These are phyloP conservation scores for Tiaroga cobitis DNA, from an alignment of 2,797 vertebrate genomes.

Conservation along the genomic window DNA sequence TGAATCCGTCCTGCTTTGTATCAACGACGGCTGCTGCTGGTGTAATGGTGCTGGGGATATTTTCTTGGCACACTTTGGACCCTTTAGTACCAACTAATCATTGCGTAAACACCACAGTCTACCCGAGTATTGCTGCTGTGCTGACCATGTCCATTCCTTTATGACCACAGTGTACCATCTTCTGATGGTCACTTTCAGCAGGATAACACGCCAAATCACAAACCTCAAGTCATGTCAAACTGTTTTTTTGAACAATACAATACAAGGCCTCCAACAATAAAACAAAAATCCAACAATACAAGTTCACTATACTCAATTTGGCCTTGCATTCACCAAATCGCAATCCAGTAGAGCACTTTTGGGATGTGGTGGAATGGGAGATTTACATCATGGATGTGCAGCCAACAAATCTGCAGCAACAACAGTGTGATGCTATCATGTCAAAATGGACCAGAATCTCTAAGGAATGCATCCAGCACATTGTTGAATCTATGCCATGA, in stretches of 20 bases:
- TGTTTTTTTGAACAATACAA: background rate
- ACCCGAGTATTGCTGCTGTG: background rate
- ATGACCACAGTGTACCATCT: too few species aligned
- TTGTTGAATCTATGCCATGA: background rate
- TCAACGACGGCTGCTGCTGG: background rate
- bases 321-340: background rate
- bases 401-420: conserved; percentile 68
- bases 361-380: conserved; percentile 62
- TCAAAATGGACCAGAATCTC: conserved; percentile 22
- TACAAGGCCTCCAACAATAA: too few species aligned
- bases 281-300: too few species aligned
- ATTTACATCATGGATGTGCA: conserved; percentile 67
- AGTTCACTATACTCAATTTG: too few species aligned
- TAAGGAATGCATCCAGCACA: background rate
- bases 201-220: too few species aligned
- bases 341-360: too few species aligned
- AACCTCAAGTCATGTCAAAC: background rate
- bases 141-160: background rate
- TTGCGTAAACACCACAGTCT: background rate
- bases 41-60: background rate
- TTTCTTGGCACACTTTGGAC: background rate
- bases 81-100: background rate
- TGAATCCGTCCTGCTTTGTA: background rate
- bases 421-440: conserved; percentile 62
- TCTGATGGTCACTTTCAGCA: too few species aligned